Base-by-base conservation (phyloP, 2,888 invertebrate genomes). In the Dascillus cervinus region DNA sequence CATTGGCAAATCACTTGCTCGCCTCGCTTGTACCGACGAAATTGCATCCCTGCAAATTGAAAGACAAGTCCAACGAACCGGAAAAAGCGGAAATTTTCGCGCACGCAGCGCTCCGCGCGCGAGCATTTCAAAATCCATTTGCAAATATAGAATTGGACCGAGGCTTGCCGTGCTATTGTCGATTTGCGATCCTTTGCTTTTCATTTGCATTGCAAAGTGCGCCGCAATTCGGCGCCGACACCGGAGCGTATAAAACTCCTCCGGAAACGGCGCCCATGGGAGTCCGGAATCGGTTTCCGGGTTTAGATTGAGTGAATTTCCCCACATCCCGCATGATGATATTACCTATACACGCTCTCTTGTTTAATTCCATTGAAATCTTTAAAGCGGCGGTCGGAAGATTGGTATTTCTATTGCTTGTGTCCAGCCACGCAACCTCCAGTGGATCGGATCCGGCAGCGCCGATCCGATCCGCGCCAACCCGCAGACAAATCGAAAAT, bases 281-380 rank as follows among this genome's bases (percentile, higher is more conserved):
- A 60, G 44, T 46, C 46, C 49, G 55, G 63, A 62, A 63, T 62
- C 62, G 62, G 61, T 62, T 63, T 62, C 61, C 63, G 56, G 63
- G 62, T 62, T 63, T 62, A 61, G 63, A 63, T 63, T 63, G 62
- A 63, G 62, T 62, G 59, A 62, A 62, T 61, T 62, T 61, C 55
- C 57, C 58, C 57, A 55, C 56, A 55, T 52, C 56, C 53, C 52
- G 53, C 52, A 55, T 53, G 56, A 56, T 57, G 55, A 55, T 58
- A 59, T 59, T 58, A 59, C 59, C 58, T 58, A 55, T 56, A 56
- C 55, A 51, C 51, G 54, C 49, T 52, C 54, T 53, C 55, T 56
- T 56, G 57, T 60, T 60, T 60, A 60, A 60, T 60, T 60, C 54
- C 57, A 55, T 56, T 53, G 52, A 58, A 60, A 60, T 59, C 58